These are phyloP conservation scores for Okapia johnstoni DNA, from an alignment of 2,113 vertebrate species.

Conservation along the genomic window DNA sequence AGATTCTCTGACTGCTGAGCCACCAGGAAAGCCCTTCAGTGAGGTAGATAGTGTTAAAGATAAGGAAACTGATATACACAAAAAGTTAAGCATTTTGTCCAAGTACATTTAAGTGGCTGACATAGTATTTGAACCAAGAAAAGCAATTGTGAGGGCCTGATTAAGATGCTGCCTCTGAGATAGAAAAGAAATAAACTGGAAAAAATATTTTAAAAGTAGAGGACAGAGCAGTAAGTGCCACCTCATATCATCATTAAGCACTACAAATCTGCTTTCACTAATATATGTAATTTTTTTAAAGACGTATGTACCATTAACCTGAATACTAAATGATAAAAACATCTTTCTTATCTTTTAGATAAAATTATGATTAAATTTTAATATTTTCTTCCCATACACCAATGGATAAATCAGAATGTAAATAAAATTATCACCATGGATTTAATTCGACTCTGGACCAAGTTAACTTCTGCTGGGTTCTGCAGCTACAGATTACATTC, in stretches of 20 bases:
- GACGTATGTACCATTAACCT: neutral
- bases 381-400: neutral
- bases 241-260: neutral
- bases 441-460: neutral
- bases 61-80: neutral
- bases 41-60: neutral
- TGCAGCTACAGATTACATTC: neutral
- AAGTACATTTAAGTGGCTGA: neutral
- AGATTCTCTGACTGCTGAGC: neutral
- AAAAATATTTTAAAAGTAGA: constrained; percentile 9
- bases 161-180: neutral
- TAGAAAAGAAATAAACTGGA: neutral
- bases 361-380: neutral
- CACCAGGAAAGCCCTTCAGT: neutral
- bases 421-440: neutral
- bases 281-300: neutral
- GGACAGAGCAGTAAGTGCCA: neutral
- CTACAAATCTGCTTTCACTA: neutral
- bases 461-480: neutral
- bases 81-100: neutral
- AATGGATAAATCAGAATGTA: neutral
- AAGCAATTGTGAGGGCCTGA: neutral
- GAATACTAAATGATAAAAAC: neutral
- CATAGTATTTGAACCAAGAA: neutral
- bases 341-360: neutral